These are phyloP conservation scores for Ptiloglossa arizonensis DNA, from an alignment of 1,140 invertebrate species.

Conservation along the genomic window DNA sequence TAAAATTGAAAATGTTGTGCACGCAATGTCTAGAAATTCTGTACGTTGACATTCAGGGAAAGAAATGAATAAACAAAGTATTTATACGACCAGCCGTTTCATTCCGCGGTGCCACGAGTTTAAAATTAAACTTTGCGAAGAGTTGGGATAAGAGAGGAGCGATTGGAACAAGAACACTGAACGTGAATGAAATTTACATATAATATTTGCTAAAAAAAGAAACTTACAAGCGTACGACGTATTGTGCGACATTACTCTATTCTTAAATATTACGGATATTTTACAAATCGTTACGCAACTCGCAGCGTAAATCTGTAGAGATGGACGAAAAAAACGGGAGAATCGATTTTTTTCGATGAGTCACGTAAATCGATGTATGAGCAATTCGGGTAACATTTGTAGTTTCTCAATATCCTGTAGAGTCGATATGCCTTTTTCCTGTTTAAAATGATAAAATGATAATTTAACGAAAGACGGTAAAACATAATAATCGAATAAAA, in stretches of 20 bases:
- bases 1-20: not conserved
- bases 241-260: slow-evolving; percentile 43
- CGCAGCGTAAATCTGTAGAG: slow-evolving; percentile 13
- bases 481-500: slow-evolving; percentile 5
- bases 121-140: slow-evolving; percentile 13
- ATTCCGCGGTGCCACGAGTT: not conserved
- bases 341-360: slow-evolving; percentile 40
- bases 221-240: slow-evolving; percentile 30
- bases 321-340: slow-evolving; percentile 2
- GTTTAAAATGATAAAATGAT: no score
- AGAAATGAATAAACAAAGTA: not conserved
- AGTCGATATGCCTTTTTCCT: slow-evolving; percentile 88
- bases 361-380: slow-evolving; percentile 58
- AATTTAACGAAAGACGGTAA: slow-evolving; percentile 9
- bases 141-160: not conserved
- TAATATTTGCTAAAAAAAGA: slow-evolving; percentile 50
- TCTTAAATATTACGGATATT: slow-evolving; percentile 59
- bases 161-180: not conserved
- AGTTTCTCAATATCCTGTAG: slow-evolving; percentile 85
- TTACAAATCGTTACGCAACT: slow-evolving; percentile 49
- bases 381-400: slow-evolving; percentile 76
- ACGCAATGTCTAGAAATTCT: not conserved
- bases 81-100: not conserved
- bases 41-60: not conserved
- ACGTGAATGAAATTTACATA: slow-evolving; percentile 25